Evolutionary conservation across 2,888 invertebrate genomes (phyloP).

Genomic region (Dichetophora obliterata): DNA sequence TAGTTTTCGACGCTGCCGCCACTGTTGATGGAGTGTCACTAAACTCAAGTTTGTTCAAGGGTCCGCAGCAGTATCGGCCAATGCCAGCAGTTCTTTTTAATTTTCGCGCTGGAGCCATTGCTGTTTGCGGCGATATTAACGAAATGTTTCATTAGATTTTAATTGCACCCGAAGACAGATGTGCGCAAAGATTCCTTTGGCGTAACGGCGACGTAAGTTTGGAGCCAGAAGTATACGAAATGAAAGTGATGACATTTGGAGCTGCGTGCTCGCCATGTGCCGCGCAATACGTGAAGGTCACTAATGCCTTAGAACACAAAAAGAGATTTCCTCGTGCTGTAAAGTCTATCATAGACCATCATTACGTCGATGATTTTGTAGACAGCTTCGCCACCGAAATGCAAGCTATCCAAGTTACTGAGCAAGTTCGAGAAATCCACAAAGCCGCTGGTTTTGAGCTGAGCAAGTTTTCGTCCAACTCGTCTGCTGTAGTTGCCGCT

Average conservation of each 20-base stretch:
- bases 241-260: conserved; percentile 50
- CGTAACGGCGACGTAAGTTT: conserved; percentile 35
- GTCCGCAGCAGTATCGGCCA: conserved; percentile 58
- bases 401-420: no score
- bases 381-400: no score
- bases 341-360: neutral
- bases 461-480: conserved; percentile 9
- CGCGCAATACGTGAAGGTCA: conserved; percentile 47
- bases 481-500: neutral
- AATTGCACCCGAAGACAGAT: conserved; percentile 54
- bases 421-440: no score
- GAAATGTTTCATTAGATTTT: conserved; percentile 52
- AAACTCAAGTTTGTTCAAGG: conserved; percentile 50
- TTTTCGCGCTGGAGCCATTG: conserved; percentile 59
- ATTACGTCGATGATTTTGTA: no score
- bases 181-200: conserved; percentile 59
- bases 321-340: neutral
- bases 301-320: conserved; percentile 36
- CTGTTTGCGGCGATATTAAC: conserved; percentile 49
- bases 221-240: conserved; percentile 45
- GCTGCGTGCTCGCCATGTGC: no score
- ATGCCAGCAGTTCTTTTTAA: conserved; percentile 60
- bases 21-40: conserved; percentile 51
- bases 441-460: neutral
- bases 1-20: conserved; percentile 60